A percentile compares a stretch with the other conserved stretches of the same genome.
phyloP scores from a whole-genome alignment of 1,140 invertebrate genomes.

The Drosophila melanica region DNA sequence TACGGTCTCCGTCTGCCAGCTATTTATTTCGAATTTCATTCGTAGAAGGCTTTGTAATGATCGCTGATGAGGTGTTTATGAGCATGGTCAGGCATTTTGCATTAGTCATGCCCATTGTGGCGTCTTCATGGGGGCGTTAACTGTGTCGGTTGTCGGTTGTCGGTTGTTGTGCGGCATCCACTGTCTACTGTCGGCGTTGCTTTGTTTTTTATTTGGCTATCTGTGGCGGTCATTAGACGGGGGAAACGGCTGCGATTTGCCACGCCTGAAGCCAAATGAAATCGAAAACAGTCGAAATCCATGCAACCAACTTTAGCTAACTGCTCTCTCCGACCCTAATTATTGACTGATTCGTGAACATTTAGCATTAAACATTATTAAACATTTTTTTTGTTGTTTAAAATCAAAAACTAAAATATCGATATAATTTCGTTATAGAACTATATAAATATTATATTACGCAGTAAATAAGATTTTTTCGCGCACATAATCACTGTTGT shows the following conservation, averaged over 20 bases:
- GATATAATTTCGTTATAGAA: too few species aligned
- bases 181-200: slow-evolving; percentile 40
- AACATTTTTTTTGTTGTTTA: too few species aligned
- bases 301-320: slow-evolving; percentile 11
- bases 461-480: too few species aligned
- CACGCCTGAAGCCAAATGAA: slow-evolving; percentile 46
- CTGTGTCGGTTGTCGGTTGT: slow-evolving; percentile 12
- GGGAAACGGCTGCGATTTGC: slow-evolving; percentile 52
- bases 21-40: slow-evolving; percentile 71
- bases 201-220: slow-evolving; percentile 47
- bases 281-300: slow-evolving; percentile 59
- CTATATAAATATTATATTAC: too few species aligned
- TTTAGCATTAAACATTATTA: neutral
- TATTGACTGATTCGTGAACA: neutral
- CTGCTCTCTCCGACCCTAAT: neutral
- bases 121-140: slow-evolving; percentile 51
- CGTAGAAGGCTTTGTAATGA: slow-evolving; percentile 75
- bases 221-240: slow-evolving; percentile 67
- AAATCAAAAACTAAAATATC: too few species aligned
- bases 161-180: neutral
- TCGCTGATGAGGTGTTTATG: slow-evolving; percentile 81
- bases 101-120: slow-evolving; percentile 71
- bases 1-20: slow-evolving; percentile 20
- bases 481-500: too few species aligned
- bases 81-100: slow-evolving; percentile 68